Evolutionary conservation across 2,113 vertebrate genomes (phyloP), one percentile per base, ranked within the genome.

Genomic region (Cinclus cinclus): DNA sequence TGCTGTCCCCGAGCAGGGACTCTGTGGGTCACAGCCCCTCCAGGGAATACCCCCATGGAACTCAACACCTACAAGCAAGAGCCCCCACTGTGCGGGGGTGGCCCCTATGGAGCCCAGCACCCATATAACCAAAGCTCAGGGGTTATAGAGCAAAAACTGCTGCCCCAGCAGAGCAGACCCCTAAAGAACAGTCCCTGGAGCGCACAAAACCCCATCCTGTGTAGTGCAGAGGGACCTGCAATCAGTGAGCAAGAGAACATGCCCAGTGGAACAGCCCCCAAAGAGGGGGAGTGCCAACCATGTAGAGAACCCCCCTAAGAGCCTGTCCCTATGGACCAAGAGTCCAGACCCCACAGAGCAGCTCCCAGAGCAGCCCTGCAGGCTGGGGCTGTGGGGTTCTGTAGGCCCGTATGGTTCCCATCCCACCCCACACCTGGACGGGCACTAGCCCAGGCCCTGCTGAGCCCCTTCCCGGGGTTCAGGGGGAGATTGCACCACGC

Each of bases 91-190:
- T 3, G 11, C 44, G 33, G 56, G 30, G n/a, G 27, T 37, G 44
- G 52, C 13, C 67, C 75, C 87, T 22, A 0, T 9, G 19, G 56
- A 67, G 37, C 37, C 13, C 64, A 30, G 15, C 20, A 33, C 24
- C n/a, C 13, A 0, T 0, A 23, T 0, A 67, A 2, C 9, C 22
- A 30, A 13, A 10, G 2, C 15, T 31, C 21, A 2, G 53, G 44
- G 7, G 1, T 9, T 52, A 24, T 0, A 37, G 41, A 25, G 46
- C 13, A 15, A 11, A 49, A 68, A 10, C 22, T 39, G 4, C 21
- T 9, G 20, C 10, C 53, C n/a, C 58, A 27, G 35, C 2, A 55
- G 15, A 11, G 25, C 63, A 7, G 8, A 15, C 2, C 30, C 19
- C 9, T 8, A 6, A 10, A 44, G 60, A 67, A 8, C 46, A 47